Evolutionary conservation across 2,888 invertebrate species (phyloP), one percentile per base, ranked within the genome.

Genomic region (Scelioninae gen. 2): DNA sequence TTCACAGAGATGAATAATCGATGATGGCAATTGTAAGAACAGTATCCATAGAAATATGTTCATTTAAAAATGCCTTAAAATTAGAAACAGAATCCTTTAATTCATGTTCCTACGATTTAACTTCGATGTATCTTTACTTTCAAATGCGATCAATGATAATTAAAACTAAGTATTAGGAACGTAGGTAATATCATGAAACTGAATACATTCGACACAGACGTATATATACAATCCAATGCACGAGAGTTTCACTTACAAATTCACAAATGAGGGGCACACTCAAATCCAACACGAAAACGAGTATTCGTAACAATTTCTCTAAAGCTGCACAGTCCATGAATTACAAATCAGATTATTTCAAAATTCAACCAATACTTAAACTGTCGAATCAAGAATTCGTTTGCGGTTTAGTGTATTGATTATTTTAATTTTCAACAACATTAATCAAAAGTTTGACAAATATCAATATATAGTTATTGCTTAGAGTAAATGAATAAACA

Each of bases 261-360:
- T 46, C 22, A 65, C 35, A 60, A 61, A 67, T 41, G 50, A 73
- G 73, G 68, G 73, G 73, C 73, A 73, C 73, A 73, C 73, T 57
- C 58, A 73, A 73, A 73, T 68, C 35, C 41, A 64, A 58, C 33
- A 64, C 39, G 52, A 64, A 41, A 64, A 25, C 41, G 15, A 35
- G 43, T 16, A 39, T 10, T 55, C 41, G n/a, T 55, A 43, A 50
- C 22, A 4, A 3, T 63, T 43, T 16, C 18, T 63, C 16, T 31
- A 25, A 19, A 60, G 60, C 61, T 48, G 35, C 50, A 48, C 41
- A 35, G 43, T 52, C 43, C 41, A 37, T 43, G 33, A 22, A 43
- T 57, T 50, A 43, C 10, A 28, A 53, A 46, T 63, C n/a, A 63
- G 50, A 15, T 22, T 7, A 46, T 15, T 48, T 48, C 18, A 18